Base-by-base conservation (phyloP, 2,888 invertebrate genomes). In the Biston stratarius region DNA sequence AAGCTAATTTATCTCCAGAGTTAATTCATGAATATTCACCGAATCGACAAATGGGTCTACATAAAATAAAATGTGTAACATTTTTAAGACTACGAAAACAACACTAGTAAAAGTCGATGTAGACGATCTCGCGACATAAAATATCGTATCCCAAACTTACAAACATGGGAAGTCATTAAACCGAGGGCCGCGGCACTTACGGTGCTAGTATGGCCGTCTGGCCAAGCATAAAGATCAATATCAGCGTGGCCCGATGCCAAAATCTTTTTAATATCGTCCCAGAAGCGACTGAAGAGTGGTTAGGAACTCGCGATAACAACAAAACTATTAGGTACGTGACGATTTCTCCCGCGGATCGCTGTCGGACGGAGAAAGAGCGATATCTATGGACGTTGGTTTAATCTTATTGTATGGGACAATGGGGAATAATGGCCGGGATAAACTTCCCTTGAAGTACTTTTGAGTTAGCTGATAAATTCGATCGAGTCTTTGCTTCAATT, bases 141-240 rank as follows among this genome's bases (percentile, higher is more conserved):
- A 87, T 88, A 88, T 84, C 77, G 81, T 81, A 85, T 85, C 83
- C 82, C 83, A 80, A 89, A 90, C 83, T 89, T 84, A 83, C 89
- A 89, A 90, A 91, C 90, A 92, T 90, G 88, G 90, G 89, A 92
- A 91, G 92, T 93, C 91, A 93, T 93, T 92, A 92, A 92, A 90
- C 81, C 86, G 85, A 89, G 87, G 83, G 85, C 86, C 88, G 84
- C 84, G 86, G 89, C 86, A 91, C 89, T 91, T 91, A 88, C 83
- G 85, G 83, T 86, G 86, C 85, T 90, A 83, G 86, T 88, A 91
- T 87, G 87, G 88, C 88, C 86, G 90, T 91, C 92, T 91, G 91
- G 91, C 87, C 87, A 85, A 89, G 90, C 92, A 91, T 92, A 89
- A 92, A 92, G 93, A 93, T 94, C 92, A 90, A 92, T 93, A 94